Base-by-base conservation (phyloP, 2,113 vertebrate genomes). In the Notarius lentiginosus region DNA sequence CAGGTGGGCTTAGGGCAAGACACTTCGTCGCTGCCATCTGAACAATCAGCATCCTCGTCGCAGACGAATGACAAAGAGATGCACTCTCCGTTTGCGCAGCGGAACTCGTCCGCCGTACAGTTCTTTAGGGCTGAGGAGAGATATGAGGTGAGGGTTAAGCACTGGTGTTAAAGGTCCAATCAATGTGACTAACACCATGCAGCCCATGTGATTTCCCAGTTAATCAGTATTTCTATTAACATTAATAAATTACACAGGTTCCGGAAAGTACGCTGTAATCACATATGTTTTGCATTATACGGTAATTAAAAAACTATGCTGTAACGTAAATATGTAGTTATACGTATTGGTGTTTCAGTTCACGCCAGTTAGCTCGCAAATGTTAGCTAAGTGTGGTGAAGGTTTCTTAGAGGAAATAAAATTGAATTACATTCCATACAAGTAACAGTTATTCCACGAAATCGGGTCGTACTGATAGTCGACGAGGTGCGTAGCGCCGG, bases 11-110 rank as follows among this genome's bases (percentile, higher is more conserved):
- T n/a, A 0, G 92, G 84, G 75, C 97, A 99, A 51, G 80, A 51
- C 0, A 6, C 88, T 91, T 98, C 97, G 0, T 99, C 97, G 0
- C 94, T 96, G 51, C 94, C 94, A 0, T 98, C 97, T 0, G 90
- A 15, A 58, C 97, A 99, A 90, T 98, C 97, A 0, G 5, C 22
- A 2, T 97, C 97, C 0, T 27, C 65, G 58, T 99, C 97, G 1
- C 97, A 99, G 51, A 96, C 87, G 1, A 96, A 98, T 0, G 51
- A 12, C 0, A 0, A 1, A 0, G 95, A 92, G 10, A 98, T 81
- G 68, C 97, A 98, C 85, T 94, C 94, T 2, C 96, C 96, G 0
- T 91, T 93, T 3, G 7, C 7, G 30, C 97, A 98, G 20, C 75
- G 94, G 89, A 97, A 97, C 88, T 98, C 92, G 0, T 79, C 83